Evolutionary conservation across 1,140 invertebrate genomes (phyloP).

Genomic region (Trichonephila inaurata): DNA sequence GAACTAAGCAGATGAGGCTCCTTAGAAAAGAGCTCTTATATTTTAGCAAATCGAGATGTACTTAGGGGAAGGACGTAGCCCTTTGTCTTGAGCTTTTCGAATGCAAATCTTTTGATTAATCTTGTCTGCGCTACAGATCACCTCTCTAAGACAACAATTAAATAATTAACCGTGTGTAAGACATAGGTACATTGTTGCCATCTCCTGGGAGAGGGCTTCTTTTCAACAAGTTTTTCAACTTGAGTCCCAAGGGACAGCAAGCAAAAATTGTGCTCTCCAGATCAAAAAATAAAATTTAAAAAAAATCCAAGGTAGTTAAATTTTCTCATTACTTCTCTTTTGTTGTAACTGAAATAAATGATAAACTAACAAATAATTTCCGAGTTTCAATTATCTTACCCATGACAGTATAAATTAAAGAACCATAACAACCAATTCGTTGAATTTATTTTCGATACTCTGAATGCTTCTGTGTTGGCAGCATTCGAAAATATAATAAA

Average conservation of each 20-base stretch:
- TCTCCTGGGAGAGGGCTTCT: constrained; percentile 65
- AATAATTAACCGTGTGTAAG: constrained; percentile 75
- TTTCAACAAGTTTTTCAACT: constrained; percentile 59
- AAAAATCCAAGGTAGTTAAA: constrained; percentile 47
- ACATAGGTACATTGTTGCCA: constrained; percentile 69
- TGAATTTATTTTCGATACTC: neutral
- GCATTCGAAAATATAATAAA: neutral
- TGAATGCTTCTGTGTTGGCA: neutral
- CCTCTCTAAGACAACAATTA: constrained; percentile 75
- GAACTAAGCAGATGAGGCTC: constrained; percentile 57
- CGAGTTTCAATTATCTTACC: constrained; percentile 50
- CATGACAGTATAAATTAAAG: constrained; percentile 3
- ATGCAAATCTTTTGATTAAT: constrained; percentile 77
- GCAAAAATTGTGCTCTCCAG: constrained; percentile 26
- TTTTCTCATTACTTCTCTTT: constrained; percentile 71
- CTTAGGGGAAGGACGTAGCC: constrained; percentile 49
- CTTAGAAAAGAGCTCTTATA: constrained; percentile 64
- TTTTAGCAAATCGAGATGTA: constrained; percentile 72
- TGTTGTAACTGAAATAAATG: constrained; percentile 53
- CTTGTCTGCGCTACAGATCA: constrained; percentile 72
- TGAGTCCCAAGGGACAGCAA: constrained; percentile 36
- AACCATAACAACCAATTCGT: neutral
- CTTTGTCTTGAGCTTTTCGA: constrained; percentile 72
- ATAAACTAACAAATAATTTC: constrained; percentile 66
- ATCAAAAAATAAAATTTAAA: constrained; percentile 26